Evolutionary conservation across 1,140 invertebrate genomes (phyloP).

Genomic region (Bombus superbus): DNA sequence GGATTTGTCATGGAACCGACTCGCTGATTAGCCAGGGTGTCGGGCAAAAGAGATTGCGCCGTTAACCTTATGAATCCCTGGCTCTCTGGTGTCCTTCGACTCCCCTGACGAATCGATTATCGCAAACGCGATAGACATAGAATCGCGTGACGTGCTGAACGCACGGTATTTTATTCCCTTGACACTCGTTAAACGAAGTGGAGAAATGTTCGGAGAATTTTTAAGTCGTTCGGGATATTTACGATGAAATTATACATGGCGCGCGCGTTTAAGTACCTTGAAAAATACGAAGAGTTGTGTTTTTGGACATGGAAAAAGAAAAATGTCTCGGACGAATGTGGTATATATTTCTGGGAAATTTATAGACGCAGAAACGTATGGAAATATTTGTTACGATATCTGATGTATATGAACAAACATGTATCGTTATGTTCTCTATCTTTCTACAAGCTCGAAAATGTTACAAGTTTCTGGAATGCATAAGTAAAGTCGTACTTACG

Average conservation of each 20-base stretch:
- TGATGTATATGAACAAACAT: no score
- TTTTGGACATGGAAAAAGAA: background rate
- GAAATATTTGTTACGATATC: no score
- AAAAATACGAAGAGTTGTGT: background rate
- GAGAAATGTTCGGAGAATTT: no score
- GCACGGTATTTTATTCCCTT: background rate
- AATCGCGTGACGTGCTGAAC: background rate
- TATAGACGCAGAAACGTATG: background rate
- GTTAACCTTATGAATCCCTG: constrained; percentile 20
- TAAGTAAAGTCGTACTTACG: no score
- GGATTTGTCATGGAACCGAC: constrained; percentile 51
- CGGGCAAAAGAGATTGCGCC: background rate
- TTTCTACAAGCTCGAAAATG: no score
- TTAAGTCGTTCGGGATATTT: background rate
- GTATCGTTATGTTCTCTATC: no score
- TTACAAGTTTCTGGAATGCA: no score
- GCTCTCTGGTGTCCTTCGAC: background rate
- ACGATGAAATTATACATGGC: background rate
- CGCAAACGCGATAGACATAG: background rate
- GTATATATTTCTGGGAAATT: background rate
- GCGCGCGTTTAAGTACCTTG: no score
- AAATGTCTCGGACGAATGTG: background rate
- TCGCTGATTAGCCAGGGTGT: constrained; percentile 54
- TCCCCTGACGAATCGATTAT: constrained; percentile 9
- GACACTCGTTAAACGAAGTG: background rate